Conservation (phyloP, 2,888 invertebrate genomes). For the Ectropis crepuscularia region DNA sequence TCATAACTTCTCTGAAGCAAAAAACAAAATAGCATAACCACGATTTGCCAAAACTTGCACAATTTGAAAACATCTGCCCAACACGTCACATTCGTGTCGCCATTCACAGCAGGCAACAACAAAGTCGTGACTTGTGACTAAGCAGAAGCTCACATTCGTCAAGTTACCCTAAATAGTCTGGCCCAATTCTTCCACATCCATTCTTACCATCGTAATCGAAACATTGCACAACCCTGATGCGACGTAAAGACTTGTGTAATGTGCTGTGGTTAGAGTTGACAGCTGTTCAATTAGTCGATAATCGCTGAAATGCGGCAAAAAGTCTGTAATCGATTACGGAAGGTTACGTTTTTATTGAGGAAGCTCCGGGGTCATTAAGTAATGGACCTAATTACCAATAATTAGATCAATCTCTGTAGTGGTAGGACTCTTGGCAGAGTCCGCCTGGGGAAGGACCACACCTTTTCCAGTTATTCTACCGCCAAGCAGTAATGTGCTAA, state of each 20-base stretch:
- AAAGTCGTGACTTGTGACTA: conserved; percentile 41
- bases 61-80: not conserved
- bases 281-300: conserved; percentile 15
- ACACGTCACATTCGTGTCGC: not conserved
- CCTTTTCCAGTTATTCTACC: too few species aligned
- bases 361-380: too few species aligned
- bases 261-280: conserved; percentile 4
- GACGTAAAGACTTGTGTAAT: conserved; percentile 20
- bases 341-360: too few species aligned
- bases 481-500: too few species aligned
- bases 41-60: not conserved
- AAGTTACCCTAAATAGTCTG: conserved; percentile 43
- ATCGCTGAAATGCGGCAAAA: not conserved
- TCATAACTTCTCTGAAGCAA: too few species aligned
- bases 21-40: not conserved
- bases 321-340: not conserved
- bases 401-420: too few species aligned
- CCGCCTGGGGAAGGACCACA: too few species aligned
- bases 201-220: conserved; percentile 31
- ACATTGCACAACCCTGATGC: conserved; percentile 30
- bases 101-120: not conserved
- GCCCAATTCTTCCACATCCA: conserved; percentile 28
- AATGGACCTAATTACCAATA: too few species aligned
- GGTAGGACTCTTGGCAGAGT: too few species aligned
- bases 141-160: conserved; percentile 36